Base-by-base conservation (phyloP, 2,888 invertebrate genomes). In the Machimus rusticus region DNA sequence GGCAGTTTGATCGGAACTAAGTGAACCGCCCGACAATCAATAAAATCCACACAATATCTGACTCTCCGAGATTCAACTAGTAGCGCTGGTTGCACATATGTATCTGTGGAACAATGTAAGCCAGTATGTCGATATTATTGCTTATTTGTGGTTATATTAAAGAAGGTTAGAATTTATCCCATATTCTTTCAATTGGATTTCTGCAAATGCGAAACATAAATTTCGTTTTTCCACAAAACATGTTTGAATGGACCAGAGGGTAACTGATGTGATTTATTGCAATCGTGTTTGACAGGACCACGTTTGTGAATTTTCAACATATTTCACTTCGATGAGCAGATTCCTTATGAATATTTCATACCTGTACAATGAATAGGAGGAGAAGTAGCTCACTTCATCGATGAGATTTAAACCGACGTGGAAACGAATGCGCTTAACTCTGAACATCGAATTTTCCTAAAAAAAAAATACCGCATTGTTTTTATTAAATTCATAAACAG, bases 21-120 rank as follows among this genome's bases (percentile, higher is more conserved):
- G 23, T 78, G 39, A 43, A 78, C 39, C 78, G 8, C 39, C 2
- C 9, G 39, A 78, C n/a, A 78, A 78, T 78, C 78, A 39, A 78
- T 78, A 78, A 78, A 78, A 78, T 78, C 43, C 43, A 78, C 37
- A 78, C 78, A 78, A 43, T 12, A 66, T 66, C 66, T 66, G 66
- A 14, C 8, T 66, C 28, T 12, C 23, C 12, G 43, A 23, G 23
- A 78, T n/a, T 78, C 78, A 78, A 78, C 37, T 43, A 9, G 78
- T 43, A 78, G 78, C 39, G 14, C 34, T 37, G n/a, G 9, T 9
- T 39, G 78, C 23, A 78, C 78, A 78, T 78, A n/a, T n/a, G n/a
- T n/a, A n/a, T 19, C 12, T 39, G 19, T 19, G 37, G 43, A 78
- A 78, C 78, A 78, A 78, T 78, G 39, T 37, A 43, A 55, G 31